Conservation (phyloP, 35 echinoderm and acorn worm genomes). For the Ophiothrix spiculata region DNA sequence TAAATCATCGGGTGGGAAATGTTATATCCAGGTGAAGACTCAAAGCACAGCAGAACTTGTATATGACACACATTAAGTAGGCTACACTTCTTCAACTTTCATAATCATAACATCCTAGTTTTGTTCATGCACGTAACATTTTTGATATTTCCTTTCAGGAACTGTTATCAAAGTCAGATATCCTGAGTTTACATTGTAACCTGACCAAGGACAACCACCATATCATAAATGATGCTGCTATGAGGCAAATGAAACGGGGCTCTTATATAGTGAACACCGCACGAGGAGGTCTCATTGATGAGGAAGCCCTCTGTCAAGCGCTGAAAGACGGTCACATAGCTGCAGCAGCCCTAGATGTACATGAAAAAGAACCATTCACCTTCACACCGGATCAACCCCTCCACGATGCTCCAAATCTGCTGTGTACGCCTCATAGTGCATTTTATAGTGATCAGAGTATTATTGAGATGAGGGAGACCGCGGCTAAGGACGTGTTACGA, state of each 20-base stretch:
- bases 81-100: too few relatives aligned
- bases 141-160: slow-evolving; percentile 54
- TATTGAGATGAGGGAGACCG: slow-evolving; percentile 82
- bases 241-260: slow-evolving; percentile 98
- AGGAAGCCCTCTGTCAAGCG: slow-evolving; percentile 85
- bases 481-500: slow-evolving; percentile 76
- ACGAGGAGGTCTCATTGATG: slow-evolving; percentile 91
- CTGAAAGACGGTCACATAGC: slow-evolving; percentile 92
- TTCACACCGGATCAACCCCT: slow-evolving; percentile 59
- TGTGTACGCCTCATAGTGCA: slow-evolving; percentile 92
- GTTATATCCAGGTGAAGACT: too few relatives aligned
- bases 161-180: slow-evolving; percentile 90
- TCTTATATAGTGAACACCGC: slow-evolving; percentile 93
- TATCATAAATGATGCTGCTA: slow-evolving; percentile 93
- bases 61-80: too few relatives aligned
- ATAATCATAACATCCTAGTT: too few relatives aligned
- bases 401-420: slow-evolving; percentile 89
- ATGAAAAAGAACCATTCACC: slow-evolving; percentile 94
- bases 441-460: slow-evolving; percentile 97
- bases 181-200: slow-evolving; percentile 87
- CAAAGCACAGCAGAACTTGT: too few relatives aligned
- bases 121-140: too few relatives aligned
- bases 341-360: slow-evolving; percentile 91
- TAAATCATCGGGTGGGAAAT: too few relatives aligned
- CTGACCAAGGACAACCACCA: slow-evolving; percentile 97